Conservation (phyloP, 2,113 vertebrate species). For the Austrofundulus limnaeus region DNA sequence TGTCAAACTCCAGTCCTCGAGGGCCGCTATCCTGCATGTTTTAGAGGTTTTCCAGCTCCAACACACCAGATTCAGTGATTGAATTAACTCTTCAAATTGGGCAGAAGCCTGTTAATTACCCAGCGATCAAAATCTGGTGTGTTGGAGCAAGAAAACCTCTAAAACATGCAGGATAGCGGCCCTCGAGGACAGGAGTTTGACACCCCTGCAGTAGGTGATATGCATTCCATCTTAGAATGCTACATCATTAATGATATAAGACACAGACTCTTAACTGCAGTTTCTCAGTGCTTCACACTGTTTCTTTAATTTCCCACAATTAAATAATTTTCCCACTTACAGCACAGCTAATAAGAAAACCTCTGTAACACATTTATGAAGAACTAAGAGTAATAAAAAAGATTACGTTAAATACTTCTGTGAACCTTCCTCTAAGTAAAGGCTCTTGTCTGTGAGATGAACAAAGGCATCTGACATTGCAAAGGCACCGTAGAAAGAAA, state of each 20-base stretch:
- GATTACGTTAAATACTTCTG: conserved; percentile 33
- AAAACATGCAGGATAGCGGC: too few relatives aligned
- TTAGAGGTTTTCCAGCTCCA: too few relatives aligned
- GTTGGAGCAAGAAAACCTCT: too few relatives aligned
- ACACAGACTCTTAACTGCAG: conserved; percentile 39
- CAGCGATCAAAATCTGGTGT: too few relatives aligned
- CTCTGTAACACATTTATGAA: conserved; percentile 42
- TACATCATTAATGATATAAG: conserved; percentile 22
- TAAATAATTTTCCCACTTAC: conserved; percentile 32
- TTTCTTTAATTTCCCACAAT: conserved; percentile 30
- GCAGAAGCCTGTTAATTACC: too few relatives aligned
- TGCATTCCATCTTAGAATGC: too few relatives aligned
- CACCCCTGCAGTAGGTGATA: too few relatives aligned
- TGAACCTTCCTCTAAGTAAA: conserved; percentile 21
- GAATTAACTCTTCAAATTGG: too few relatives aligned
- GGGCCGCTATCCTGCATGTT: too few relatives aligned
- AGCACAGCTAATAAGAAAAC: conserved; percentile 47
- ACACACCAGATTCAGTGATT: too few relatives aligned
- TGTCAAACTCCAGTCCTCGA: too few relatives aligned
- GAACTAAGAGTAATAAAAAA: conserved; percentile 30
- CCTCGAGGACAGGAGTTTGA: too few relatives aligned
- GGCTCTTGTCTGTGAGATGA: conserved; percentile 46
- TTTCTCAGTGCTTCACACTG: conserved; percentile 33
- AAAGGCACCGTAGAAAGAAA: conserved; percentile 34
- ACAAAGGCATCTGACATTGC: conserved; percentile 56